These are phyloP conservation scores for Hypena proboscidalis DNA, from an alignment of 2,888 invertebrate genomes.

Conservation along the genomic window DNA sequence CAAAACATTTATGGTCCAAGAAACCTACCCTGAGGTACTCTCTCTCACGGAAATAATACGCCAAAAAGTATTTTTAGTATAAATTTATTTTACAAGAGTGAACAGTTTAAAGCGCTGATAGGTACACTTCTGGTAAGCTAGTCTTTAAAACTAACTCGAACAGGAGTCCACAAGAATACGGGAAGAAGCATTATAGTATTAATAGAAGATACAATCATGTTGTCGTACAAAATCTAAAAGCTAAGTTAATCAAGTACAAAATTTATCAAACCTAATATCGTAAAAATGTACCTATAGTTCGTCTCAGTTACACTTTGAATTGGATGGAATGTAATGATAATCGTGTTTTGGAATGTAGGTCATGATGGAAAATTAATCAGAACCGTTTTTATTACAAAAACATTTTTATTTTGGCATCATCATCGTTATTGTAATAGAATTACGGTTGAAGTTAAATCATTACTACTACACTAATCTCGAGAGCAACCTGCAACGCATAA, in stretches of 20 bases:
- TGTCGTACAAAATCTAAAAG: slow-evolving; percentile 57
- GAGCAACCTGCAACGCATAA: too few species aligned
- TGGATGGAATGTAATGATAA: slow-evolving; percentile 25
- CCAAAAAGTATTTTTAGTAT: slow-evolving; percentile 49
- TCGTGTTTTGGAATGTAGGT: slow-evolving; percentile 4
- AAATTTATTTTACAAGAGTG: slow-evolving; percentile 70
- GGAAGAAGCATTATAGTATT: slow-evolving; percentile 28
- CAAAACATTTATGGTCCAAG: too few species aligned
- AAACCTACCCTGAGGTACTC: too few species aligned
- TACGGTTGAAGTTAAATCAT: too few species aligned
- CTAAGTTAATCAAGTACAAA: slow-evolving; percentile 53
- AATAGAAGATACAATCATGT: slow-evolving; percentile 30
- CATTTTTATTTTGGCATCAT: too few species aligned
- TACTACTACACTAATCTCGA: too few species aligned
- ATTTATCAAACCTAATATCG: slow-evolving; percentile 35
- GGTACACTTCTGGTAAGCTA: slow-evolving; percentile 50
- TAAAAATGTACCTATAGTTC: slow-evolving; percentile 8
- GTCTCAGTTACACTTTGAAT: slow-evolving; percentile 27
- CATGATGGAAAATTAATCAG: background rate
- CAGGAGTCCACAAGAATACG: slow-evolving; percentile 13
- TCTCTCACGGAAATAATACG: slow-evolving; percentile 41
- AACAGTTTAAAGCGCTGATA: slow-evolving; percentile 63
- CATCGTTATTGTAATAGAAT: too few species aligned
- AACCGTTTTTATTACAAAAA: slow-evolving; percentile 1
- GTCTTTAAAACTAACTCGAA: slow-evolving; percentile 43